These are phyloP conservation scores for Gryllus longicercus DNA, from an alignment of 2,888 invertebrate species.

Conservation along the genomic window DNA sequence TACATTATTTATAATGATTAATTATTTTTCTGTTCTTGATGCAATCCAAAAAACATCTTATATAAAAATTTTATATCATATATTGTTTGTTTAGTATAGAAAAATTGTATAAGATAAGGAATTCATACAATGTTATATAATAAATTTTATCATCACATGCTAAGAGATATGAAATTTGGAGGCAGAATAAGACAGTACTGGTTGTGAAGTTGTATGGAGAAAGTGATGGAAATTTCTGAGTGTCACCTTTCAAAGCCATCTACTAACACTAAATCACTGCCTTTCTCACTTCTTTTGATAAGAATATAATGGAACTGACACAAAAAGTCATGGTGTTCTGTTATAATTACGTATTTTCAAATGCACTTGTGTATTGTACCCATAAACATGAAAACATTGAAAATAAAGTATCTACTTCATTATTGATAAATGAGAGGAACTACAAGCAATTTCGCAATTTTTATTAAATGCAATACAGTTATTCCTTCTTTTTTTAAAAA, in stretches of 20 bases:
- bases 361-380: no score
- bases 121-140: conserved; percentile 17
- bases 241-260: neutral
- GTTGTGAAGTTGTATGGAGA: conserved; percentile 8
- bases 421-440: no score
- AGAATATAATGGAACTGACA: no score
- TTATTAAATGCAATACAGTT: no score
- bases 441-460: no score
- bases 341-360: no score
- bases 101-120: conserved; percentile 17
- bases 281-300: neutral
- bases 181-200: conserved; percentile 7
- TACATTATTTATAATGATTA: neutral
- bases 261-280: neutral
- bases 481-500: no score
- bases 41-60: conserved; percentile 17
- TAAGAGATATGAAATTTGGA: conserved; percentile 4
- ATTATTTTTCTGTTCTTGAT: neutral
- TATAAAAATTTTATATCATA: conserved; percentile 8
- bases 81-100: conserved; percentile 17
- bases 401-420: no score
- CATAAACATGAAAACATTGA: no score
- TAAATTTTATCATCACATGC: conserved; percentile 8
- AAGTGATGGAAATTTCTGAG: neutral
- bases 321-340: no score